phyloP scores from a whole-genome alignment of 2,797 vertebrate species.

The Malurus splendens region DNA sequence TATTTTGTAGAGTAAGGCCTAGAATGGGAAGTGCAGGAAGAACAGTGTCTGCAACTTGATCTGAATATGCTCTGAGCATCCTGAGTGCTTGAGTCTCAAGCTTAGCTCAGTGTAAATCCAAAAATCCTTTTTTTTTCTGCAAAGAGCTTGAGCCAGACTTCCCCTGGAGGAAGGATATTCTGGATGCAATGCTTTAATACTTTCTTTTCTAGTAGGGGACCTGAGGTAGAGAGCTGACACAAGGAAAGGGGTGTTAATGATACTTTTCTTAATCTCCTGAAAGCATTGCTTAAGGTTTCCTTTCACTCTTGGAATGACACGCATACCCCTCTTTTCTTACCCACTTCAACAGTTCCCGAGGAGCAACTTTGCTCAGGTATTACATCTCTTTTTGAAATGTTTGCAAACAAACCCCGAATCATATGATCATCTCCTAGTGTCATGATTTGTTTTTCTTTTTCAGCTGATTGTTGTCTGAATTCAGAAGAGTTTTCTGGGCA shows the following conservation, averaged over 20 bases:
- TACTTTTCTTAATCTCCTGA: neutral
- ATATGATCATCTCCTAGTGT: neutral
- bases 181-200: neutral
- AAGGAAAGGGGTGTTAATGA: neutral
- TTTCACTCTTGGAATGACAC: neutral
- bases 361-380: neutral
- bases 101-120: conserved; percentile 19
- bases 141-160: conserved; percentile 9
- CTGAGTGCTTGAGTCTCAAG: conserved; percentile 1
- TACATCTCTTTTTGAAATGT: neutral
- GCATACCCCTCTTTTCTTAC: neutral
- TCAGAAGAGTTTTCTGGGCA: conserved; percentile 38
- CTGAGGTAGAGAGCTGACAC: neutral
- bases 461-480: neutral
- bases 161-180: neutral
- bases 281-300: neutral
- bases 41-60: neutral
- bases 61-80: neutral
- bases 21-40: neutral
- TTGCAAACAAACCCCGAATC: neutral
- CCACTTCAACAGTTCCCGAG: neutral
- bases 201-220: neutral
- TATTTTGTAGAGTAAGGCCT: neutral
- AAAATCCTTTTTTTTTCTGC: neutral
- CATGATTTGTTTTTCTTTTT: neutral